Conservation (phyloP, 2,113 vertebrate species). For the Ammospiza nelsoni region DNA sequence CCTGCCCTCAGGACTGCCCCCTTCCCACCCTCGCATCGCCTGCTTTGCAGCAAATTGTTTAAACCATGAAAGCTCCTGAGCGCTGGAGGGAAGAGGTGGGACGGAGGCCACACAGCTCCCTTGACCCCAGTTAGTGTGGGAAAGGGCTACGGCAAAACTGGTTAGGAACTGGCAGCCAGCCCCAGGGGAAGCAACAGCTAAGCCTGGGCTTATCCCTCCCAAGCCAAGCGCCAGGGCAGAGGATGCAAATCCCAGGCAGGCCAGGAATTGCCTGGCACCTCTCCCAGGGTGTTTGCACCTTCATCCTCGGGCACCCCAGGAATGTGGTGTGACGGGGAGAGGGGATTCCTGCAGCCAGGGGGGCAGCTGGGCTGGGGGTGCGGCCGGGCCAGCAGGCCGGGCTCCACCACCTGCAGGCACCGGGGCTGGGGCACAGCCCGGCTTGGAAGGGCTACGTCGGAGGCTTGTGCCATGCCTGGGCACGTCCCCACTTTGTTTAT, state of each 20-base stretch:
- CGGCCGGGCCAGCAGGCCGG: background rate
- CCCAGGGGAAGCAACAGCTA: background rate
- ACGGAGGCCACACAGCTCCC: background rate
- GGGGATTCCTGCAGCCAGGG: conserved; percentile 22
- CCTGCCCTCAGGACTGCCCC: background rate
- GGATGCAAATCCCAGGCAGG: background rate
- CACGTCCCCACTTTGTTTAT: conserved; percentile 52
- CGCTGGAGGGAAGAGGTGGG: background rate
- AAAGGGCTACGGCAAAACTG: background rate
- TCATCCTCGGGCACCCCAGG: background rate
- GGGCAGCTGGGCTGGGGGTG: background rate
- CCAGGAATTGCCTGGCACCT: background rate
- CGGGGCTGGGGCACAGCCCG: background rate
- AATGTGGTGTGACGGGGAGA: background rate
- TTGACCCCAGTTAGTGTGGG: conserved; percentile 17
- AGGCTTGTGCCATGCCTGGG: conserved; percentile 4
- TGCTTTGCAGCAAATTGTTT: background rate
- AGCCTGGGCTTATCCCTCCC: background rate
- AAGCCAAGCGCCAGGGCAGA: background rate
- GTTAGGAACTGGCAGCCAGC: conserved; percentile 3
- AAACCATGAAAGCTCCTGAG: background rate
- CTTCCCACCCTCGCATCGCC: background rate
- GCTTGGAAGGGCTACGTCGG: background rate
- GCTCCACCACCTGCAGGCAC: background rate
- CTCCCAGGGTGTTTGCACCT: background rate